These are phyloP conservation scores for Lagocephalus sceleratus DNA, from an alignment of 2,797 vertebrate genomes.

Conservation along the genomic window DNA sequence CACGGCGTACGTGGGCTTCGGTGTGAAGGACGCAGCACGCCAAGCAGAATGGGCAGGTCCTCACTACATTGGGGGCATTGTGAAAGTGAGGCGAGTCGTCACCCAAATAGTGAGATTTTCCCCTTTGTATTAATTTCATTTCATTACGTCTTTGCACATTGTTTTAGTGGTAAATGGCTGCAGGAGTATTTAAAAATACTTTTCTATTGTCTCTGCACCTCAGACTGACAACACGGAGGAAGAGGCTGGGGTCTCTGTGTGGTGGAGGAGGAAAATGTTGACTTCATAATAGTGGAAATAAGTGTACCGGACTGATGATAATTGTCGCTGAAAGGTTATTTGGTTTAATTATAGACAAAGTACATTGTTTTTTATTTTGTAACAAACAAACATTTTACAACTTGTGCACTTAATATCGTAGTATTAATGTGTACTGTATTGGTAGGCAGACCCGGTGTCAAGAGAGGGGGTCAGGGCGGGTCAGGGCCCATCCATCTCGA, in stretches of 20 bases:
- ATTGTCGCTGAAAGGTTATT: neutral
- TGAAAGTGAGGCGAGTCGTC: constrained; percentile 45
- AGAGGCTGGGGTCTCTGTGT: rapidly evolving
- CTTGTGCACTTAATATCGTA: too few relatives aligned
- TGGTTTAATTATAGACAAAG: too few relatives aligned
- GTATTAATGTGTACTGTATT: too few relatives aligned
- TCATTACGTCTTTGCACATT: neutral
- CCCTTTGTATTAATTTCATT: neutral
- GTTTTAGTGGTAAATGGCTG: neutral
- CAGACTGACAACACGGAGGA: constrained; percentile 24
- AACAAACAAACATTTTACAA: too few relatives aligned
- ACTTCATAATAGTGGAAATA: neutral
- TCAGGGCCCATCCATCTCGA: too few relatives aligned
- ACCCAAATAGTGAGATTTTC: constrained; percentile 9
- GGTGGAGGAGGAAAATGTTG: constrained; percentile 47
- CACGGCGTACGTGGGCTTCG: constrained; percentile 56
- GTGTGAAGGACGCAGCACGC: constrained; percentile 52
- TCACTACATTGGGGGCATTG: constrained; percentile 53
- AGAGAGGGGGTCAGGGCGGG: too few relatives aligned
- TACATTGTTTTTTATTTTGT: too few relatives aligned
- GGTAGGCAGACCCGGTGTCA: too few relatives aligned
- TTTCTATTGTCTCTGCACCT: constrained; percentile 5
- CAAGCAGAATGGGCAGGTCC: constrained; percentile 48
- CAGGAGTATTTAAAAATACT: neutral
- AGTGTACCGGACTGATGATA: neutral